Evolutionary conservation across 2,797 vertebrate species (phyloP).

Genomic region (Astyanax mexicanus): DNA sequence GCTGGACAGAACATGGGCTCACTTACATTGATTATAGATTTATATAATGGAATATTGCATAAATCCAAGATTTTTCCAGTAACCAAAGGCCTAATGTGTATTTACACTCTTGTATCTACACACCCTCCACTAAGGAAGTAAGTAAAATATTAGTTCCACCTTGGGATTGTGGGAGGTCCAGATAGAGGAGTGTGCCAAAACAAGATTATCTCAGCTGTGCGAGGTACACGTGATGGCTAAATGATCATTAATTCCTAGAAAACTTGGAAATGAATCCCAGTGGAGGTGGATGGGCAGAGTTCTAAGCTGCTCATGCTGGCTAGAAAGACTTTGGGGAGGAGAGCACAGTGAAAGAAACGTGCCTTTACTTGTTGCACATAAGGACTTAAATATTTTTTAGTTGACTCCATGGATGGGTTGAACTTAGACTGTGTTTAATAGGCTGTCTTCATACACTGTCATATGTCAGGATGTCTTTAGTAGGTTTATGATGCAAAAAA

Average conservation of each 20-base stretch:
- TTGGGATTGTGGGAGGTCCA: constrained; percentile 26
- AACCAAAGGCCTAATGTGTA: not conserved
- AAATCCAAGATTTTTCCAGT: not conserved
- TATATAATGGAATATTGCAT: not conserved
- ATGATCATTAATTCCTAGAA: constrained; percentile 19
- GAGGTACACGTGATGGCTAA: constrained; percentile 1
- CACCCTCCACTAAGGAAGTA: not conserved
- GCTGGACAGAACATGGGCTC: not conserved
- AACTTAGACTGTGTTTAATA: not conserved
- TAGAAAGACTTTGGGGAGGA: not conserved
- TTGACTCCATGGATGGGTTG: too few species aligned
- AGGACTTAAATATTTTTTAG: not conserved
- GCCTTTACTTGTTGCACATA: constrained; percentile 11
- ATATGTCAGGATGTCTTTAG: too few species aligned
- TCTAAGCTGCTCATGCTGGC: constrained; percentile 14
- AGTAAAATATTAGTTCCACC: constrained; percentile 31
- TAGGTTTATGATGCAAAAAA: too few species aligned
- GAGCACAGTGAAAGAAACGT: not conserved
- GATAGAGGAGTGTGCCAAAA: constrained; percentile 40
- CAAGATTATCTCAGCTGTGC: constrained; percentile 6
- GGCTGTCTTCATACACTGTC: not conserved
- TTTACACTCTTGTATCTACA: not conserved
- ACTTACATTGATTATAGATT: not conserved
- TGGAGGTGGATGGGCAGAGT: constrained; percentile 16
- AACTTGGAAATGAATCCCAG: not conserved